Evolutionary conservation across 2,797 vertebrate species (phyloP).

Genomic region (Heliangelus exortis): DNA sequence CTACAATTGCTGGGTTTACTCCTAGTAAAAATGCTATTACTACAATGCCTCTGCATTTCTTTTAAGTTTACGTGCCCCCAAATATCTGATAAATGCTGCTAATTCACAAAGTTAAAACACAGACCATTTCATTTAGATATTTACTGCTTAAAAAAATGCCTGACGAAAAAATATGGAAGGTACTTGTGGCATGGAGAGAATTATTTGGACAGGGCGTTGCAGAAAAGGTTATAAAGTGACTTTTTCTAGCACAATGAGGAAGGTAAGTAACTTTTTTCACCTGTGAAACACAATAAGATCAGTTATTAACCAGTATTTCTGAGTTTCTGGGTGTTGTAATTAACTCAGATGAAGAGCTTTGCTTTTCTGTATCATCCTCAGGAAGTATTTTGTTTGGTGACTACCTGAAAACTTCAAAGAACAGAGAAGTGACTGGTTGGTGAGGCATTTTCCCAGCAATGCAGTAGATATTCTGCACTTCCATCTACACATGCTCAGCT

Average conservation of each 20-base stretch:
- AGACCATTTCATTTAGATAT: background rate
- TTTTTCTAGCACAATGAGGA: background rate
- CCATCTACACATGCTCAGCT: background rate
- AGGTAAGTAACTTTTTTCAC: background rate
- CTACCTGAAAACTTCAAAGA: background rate
- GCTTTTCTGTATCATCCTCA: background rate
- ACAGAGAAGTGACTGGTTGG: background rate
- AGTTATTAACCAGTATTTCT: background rate
- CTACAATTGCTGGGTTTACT: background rate
- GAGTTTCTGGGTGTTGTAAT: background rate
- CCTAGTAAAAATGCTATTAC: background rate
- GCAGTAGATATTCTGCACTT: background rate
- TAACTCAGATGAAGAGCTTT: background rate
- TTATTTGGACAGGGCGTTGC: background rate
- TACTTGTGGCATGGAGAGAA: no score
- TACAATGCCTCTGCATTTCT: background rate
- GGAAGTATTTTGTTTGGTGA: background rate
- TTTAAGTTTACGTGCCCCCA: background rate
- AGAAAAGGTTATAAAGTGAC: background rate
- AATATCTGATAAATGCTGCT: background rate
- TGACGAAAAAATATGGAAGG: background rate
- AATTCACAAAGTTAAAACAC: background rate
- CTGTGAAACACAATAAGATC: background rate
- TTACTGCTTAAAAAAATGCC: background rate
- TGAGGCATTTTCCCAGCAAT: background rate